phyloP scores from a whole-genome alignment of 2,113 vertebrate genomes.

The Epinephelus lanceolatus region DNA sequence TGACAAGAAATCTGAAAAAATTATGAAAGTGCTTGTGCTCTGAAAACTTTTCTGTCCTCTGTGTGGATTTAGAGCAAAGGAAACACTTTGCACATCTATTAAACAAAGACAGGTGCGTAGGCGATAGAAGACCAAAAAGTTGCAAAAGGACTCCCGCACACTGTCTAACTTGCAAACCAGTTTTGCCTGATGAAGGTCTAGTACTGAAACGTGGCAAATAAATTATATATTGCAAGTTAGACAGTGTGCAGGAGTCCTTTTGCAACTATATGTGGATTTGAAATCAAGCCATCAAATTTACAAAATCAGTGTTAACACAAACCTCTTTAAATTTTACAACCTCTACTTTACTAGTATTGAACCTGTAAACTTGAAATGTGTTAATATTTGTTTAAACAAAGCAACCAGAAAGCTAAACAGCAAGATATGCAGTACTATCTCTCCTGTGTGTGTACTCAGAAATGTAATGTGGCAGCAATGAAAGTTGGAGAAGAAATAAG shows the following conservation, averaged over 20 bases:
- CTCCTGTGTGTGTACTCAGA: background rate
- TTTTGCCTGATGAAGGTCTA: too few relatives aligned
- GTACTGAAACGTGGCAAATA: too few relatives aligned
- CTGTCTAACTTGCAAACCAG: too few relatives aligned
- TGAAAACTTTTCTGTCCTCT: background rate
- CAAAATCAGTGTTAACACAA: background rate
- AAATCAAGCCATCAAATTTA: background rate
- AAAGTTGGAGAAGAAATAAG: too few relatives aligned
- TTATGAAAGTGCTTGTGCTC: background rate
- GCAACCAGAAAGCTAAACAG: background rate
- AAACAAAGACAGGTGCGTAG: too few relatives aligned
- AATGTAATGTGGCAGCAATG: too few relatives aligned
- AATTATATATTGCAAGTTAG: too few relatives aligned
- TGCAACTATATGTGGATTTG: too few relatives aligned
- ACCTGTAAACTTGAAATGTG: background rate
- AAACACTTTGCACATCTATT: too few relatives aligned
- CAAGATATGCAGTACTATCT: background rate
- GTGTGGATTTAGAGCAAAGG: background rate
- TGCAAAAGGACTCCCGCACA: too few relatives aligned
- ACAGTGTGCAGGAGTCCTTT: too few relatives aligned
- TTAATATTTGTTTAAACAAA: background rate
- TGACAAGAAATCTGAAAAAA: background rate
- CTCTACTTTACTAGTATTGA: background rate
- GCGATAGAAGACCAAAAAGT: too few relatives aligned
- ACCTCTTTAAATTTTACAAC: background rate